Conservation (phyloP, 1,140 invertebrate species). For the Tribolium castaneum region DNA sequence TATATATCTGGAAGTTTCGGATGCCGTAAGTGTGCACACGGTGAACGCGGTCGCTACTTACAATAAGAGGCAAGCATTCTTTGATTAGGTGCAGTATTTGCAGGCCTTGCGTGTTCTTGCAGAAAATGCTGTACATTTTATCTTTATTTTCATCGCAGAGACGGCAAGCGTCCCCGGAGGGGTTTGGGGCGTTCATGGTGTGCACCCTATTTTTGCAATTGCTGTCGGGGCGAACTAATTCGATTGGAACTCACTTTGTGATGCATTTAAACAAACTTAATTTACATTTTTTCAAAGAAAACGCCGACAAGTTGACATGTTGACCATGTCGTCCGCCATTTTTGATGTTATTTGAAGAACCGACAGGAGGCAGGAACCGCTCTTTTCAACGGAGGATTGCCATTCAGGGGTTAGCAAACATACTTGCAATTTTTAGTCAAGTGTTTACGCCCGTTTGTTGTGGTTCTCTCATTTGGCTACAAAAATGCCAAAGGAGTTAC, state of each 20-base stretch:
- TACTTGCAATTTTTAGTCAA: not conserved
- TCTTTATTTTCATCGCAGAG: constrained; percentile 59
- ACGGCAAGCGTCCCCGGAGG: constrained; percentile 52
- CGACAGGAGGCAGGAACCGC: constrained; percentile 11
- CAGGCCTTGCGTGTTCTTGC: constrained; percentile 58
- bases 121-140: constrained; percentile 60
- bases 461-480: too few relatives aligned
- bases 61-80: constrained; percentile 60
- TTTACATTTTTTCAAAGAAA: constrained; percentile 42
- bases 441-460: too few relatives aligned
- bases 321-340: constrained; percentile 34
- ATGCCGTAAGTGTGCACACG: not conserved
- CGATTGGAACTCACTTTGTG: not conserved
- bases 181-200: not conserved
- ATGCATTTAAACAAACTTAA: constrained; percentile 37
- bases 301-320: constrained; percentile 44
- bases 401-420: not conserved
- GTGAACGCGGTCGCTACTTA: constrained; percentile 53
- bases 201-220: not conserved
- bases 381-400: not conserved
- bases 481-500: too few relatives aligned
- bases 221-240: not conserved
- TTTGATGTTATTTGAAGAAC: constrained; percentile 32
- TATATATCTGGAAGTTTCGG: constrained; percentile 58
- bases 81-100: constrained; percentile 60